Conservation (phyloP, 1,140 invertebrate species). For the Pseudobourletiella spinata region DNA sequence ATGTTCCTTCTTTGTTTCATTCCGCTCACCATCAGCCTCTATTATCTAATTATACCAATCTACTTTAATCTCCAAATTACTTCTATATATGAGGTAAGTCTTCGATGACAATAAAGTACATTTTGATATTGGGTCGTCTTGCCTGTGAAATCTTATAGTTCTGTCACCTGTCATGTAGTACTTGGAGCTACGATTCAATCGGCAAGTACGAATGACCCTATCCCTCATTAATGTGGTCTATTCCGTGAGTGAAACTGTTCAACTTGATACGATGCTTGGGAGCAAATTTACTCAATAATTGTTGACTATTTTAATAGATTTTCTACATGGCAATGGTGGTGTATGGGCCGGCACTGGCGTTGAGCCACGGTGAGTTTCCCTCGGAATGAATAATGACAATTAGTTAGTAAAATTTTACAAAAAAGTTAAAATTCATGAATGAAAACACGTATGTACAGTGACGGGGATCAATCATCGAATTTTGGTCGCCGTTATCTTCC, state of each 20-base stretch:
- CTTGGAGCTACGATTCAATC: conserved; percentile 62
- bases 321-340: conserved; percentile 41
- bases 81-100: conserved; percentile 74
- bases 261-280: too few relatives aligned
- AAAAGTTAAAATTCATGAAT: not conserved
- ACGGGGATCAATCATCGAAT: conserved; percentile 30
- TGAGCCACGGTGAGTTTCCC: conserved; percentile 42
- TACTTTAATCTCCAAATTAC: conserved; percentile 78
- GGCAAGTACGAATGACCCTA: conserved; percentile 7
- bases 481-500: conserved; percentile 24
- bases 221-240: conserved; percentile 27
- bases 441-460: conserved; percentile 9
- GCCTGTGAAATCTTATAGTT: not conserved
- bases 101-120: not conserved
- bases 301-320: conserved; percentile 16
- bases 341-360: conserved; percentile 41
- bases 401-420: not conserved
- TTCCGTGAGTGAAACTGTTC: conserved; percentile 9
- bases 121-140: not conserved
- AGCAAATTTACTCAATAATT: not conserved
- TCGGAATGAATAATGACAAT: conserved; percentile 1
- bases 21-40: conserved; percentile 38
- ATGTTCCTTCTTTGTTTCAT: conserved; percentile 32
- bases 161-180: conserved; percentile 47
- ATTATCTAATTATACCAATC: conserved; percentile 73